Evolutionary conservation across 2,113 vertebrate genomes (phyloP), one percentile per base, ranked within the genome.

Genomic region (Aphyosemion australe): DNA sequence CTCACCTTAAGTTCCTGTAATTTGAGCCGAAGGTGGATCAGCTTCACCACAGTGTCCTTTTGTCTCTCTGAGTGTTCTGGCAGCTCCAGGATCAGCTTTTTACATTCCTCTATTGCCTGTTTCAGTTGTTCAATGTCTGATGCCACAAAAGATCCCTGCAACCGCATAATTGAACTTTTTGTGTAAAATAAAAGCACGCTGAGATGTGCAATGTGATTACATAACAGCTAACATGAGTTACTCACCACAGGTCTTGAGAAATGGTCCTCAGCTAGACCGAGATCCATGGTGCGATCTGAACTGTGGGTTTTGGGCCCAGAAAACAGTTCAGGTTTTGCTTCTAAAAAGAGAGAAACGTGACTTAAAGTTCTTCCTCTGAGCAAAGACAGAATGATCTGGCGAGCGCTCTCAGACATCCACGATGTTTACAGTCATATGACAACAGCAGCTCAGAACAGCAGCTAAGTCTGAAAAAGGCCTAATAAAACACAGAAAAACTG

Each of bases 1-100:
- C 77, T 9, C 58, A 98, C 97, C 94, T 98, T 95, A 26, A 99
- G 93, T 75, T 99, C 96, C 86, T 99, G 97, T 6, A 99, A 93
- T 86, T 98, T 98, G 84, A 99, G 95, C 12, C 97, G 94, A 18
- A 98, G 95, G 75, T 97, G 97, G 56, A 98, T 97, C n/a, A 98
- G 95, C 82, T 95, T 92, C 26, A 96, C 95, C n/a, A 98, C 96
- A 0, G 95, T 95, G 0, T 98, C 96, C 78, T 98, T 98, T 88
- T 98, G 96, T 84, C 87, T 89, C 92, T 98, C 96, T 0, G 97
- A 99, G 76, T 98, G 94, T 57, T 99, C 97, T 0, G 97, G 97
- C 64, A 98, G 91, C 32, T 96, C 97, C 83, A 97, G 78, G 72
- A 98, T 98, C 77, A 88, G 83, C 71, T 92, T 92, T 86, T 97